Base-by-base conservation (phyloP, 2,888 invertebrate species). In the Adela reaumurella region DNA sequence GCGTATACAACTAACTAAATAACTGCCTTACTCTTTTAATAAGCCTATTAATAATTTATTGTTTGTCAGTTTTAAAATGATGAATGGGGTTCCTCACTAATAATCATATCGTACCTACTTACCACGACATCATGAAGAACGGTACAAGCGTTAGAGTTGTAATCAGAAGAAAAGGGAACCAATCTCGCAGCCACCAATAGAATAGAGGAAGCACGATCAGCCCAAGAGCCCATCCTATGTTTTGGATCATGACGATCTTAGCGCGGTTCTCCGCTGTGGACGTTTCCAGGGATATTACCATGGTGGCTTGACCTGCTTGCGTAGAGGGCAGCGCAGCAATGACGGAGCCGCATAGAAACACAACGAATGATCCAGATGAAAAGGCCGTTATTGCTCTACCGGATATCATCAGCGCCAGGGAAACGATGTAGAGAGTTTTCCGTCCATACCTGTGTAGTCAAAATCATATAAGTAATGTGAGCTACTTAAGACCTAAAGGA, bases 381-480 rank as follows among this genome's bases (percentile, higher is more conserved):
- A 67, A n/a, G 35, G 70, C 47, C n/a, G 65, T 62, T 29, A 67
- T 56, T 20, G 57, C 50, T 43, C 71, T 62, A 4, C 71, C 71
- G 18, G 63, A 8, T 29, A 70, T 51, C 10, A 66, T 57, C 47
- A 71, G 53, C n/a, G 52, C 48, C 48, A 70, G 43, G 3, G 71
- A 62, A 46, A 62, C 50, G 14, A 67, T 58, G 43, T 65, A 68
- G 0, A 64, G 62, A n/a, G 61, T 53, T 35, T 68, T 66, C 6
- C 71, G 66, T 3, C 71, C 71, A 46, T 63, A 70, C 46, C 71
- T 72, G 61, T 50, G 67, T 66, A 5, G n/a, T n/a, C n/a, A n/a
- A n/a, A n/a, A n/a, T n/a, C n/a, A n/a, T n/a, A n/a, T n/a, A 16
- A 42, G 14, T n/a, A 42, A n/a, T 17, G n/a, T 42, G 17, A 42